Evolutionary conservation across 2,113 vertebrate species (phyloP).

Genomic region (Pogona vitticeps): DNA sequence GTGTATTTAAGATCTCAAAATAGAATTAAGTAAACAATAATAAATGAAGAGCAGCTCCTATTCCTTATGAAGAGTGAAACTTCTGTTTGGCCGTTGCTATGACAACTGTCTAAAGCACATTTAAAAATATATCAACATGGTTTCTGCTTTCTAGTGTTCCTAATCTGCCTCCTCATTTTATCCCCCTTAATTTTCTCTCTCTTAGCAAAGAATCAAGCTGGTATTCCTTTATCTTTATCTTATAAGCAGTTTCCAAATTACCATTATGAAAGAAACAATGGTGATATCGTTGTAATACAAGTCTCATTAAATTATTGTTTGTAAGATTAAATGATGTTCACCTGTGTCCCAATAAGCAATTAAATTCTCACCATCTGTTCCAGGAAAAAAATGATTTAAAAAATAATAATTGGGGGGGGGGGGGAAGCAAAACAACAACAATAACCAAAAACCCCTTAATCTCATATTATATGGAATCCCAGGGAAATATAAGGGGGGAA

Average conservation of each 20-base stretch:
- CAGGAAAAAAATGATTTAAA: neutral
- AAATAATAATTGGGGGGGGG: no score
- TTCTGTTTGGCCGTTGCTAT: constrained; percentile 57
- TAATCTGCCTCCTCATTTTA: neutral
- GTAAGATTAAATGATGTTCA: neutral
- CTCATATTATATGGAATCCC: neutral
- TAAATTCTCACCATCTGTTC: neutral
- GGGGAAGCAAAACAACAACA: neutral
- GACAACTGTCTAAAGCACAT: constrained; percentile 39
- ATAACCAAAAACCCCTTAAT: neutral
- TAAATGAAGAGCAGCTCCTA: neutral
- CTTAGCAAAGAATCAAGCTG: accelerated
- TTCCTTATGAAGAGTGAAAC: constrained; percentile 48
- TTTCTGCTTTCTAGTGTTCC: constrained; percentile 7
- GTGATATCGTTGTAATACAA: accelerated
- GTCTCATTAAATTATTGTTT: accelerated
- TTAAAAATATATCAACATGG: constrained; percentile 43
- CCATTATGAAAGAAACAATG: neutral
- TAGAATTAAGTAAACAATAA: constrained; percentile 34
- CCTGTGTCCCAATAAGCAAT: accelerated
- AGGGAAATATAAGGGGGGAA: neutral
- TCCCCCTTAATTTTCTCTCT: constrained; percentile 14
- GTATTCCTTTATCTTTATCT: constrained; percentile 19
- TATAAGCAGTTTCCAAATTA: neutral
- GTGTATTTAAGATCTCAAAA: constrained; percentile 52